These are phyloP conservation scores for Sinella curviseta DNA, from an alignment of 1,140 invertebrate species.

Conservation along the genomic window DNA sequence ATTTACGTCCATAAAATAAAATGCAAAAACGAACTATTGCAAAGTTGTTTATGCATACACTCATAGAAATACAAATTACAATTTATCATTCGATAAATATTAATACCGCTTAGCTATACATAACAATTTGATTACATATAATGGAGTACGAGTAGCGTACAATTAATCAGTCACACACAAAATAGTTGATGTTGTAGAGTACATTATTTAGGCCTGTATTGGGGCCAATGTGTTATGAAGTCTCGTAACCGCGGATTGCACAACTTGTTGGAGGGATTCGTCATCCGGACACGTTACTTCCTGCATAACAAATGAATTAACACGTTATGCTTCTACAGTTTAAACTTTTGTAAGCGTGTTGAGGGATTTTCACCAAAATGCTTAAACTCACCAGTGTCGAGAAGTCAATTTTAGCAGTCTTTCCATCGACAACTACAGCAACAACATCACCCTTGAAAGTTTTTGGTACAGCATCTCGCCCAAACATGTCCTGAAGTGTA, in stretches of 20 bases:
- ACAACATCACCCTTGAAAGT: slow-evolving; percentile 86
- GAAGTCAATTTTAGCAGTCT: slow-evolving; percentile 83
- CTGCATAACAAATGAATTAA: slow-evolving; percentile 58
- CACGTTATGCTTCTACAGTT: not conserved
- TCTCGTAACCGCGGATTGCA: slow-evolving; percentile 81
- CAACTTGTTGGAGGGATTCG: slow-evolving; percentile 76
- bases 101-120: no score
- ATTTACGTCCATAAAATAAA: no score
- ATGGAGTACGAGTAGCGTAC: no score
- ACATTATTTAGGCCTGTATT: not conserved
- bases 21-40: no score
- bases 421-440: slow-evolving; percentile 79
- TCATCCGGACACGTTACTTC: slow-evolving; percentile 79
- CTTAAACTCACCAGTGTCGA: slow-evolving; percentile 64
- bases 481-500: slow-evolving; percentile 64
- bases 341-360: not conserved
- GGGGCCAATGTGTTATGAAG: slow-evolving; percentile 82
- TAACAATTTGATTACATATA: no score
- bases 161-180: no score
- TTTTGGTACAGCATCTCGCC: slow-evolving; percentile 89
- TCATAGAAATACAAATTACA: no score
- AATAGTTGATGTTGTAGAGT: no score
- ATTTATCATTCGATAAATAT: no score
- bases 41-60: no score
- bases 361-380: not conserved